These are phyloP conservation scores for Arctia plantaginis DNA, from an alignment of 2,888 invertebrate species.

Conservation along the genomic window DNA sequence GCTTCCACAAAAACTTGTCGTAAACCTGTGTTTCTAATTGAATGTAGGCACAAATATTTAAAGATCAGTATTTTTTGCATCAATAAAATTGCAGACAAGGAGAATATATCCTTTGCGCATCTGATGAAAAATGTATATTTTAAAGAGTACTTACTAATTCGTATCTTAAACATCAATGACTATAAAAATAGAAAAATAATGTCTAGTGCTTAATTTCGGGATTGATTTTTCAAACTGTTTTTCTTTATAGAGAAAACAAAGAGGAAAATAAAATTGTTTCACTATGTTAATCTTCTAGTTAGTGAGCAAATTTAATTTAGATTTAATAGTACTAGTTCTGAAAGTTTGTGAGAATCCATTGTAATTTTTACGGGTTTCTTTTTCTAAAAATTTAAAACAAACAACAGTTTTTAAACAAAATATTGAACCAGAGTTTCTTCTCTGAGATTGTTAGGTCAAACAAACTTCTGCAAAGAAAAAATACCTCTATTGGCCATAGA, in stretches of 20 bases:
- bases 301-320: not conserved
- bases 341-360: not conserved
- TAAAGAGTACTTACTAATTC: not conserved
- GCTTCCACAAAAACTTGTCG: not conserved
- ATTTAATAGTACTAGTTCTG: not conserved
- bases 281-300: not conserved
- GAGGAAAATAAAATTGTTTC: not conserved
- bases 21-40: too few relatives aligned
- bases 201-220: not conserved
- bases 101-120: not conserved
- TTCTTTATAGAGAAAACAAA: not conserved
- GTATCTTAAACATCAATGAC: not conserved
- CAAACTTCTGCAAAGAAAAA: not conserved
- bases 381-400: not conserved
- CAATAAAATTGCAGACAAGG: too few relatives aligned
- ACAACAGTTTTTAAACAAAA: not conserved
- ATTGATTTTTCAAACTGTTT: not conserved
- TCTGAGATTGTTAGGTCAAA: not conserved
- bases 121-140: not conserved
- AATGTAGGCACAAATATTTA: not conserved
- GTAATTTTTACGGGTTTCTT: not conserved
- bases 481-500: not conserved
- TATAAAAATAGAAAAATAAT: not conserved
- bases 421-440: not conserved
- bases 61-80: not conserved